Base-by-base conservation (phyloP, 2,113 vertebrate genomes). In the Setophaga petechia region DNA sequence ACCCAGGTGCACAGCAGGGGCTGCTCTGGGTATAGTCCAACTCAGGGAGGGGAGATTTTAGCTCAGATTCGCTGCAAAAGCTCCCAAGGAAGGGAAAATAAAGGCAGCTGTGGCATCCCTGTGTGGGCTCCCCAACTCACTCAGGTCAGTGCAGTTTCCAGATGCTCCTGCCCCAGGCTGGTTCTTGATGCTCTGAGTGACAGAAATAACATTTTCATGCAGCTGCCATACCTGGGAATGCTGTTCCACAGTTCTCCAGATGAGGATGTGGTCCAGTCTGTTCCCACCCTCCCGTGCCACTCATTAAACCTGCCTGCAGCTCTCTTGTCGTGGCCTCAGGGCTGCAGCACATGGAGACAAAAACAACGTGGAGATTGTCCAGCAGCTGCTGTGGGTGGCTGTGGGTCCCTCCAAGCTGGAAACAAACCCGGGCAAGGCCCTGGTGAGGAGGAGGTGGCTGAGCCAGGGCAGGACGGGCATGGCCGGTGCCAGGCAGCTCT, bases 51-150 rank as follows among this genome's bases (percentile, higher is more conserved):
- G 16, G 35, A 5, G 6, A 3, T 52, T 35, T 85, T 15, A 79
- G 22, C 52, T 51, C 47, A 30, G 0, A 41, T 22, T 43, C 13
- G 7, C 8, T 27, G 49, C 25, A 44, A 20, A 75, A 27, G 2
- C 41, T 76, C 39, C 22, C 2, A 1, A 27, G 52, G n/a, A 68
- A 59, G 20, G 59, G 57, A 51, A 58, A 54, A 86, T 11, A 25
- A 85, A 63, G 47, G 41, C 3, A 15, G 5, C 2, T 31, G 35
- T 25, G n/a, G 6, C 37, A 44, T 4, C 31, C 39, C 59, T 28
- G 8, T 33, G 4, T 6, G 21, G 0, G 2, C 4, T 47, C 15
- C 39, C 39, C 35, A 51, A 2, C 33, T 71, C 0, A 0, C 51
- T 1, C 1, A 3, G 3, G 55, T 13, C 44, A 12, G 28, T 33